A percentile compares a stretch with the other conserved stretches of the same genome.
phyloP scores from a whole-genome alignment of 2,888 invertebrate species.

The Eupithecia dodoneata region DNA sequence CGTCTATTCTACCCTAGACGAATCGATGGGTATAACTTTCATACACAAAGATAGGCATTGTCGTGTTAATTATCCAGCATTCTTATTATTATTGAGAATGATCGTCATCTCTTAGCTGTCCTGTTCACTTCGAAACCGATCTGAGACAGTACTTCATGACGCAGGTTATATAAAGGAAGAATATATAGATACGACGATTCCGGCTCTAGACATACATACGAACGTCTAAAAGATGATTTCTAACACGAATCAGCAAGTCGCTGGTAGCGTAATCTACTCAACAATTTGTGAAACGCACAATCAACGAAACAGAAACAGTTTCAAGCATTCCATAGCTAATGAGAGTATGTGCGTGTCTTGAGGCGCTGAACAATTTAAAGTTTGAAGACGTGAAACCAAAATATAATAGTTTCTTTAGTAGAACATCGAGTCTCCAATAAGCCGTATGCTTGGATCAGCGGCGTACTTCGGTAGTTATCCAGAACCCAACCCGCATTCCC shows the following conservation, averaged over 20 bases:
- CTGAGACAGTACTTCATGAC: not conserved
- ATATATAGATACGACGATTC: not conserved
- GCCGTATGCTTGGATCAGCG: not conserved
- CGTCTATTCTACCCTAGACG: not conserved
- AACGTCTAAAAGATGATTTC: not conserved
- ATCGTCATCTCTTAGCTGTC: not conserved
- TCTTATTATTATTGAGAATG: no score
- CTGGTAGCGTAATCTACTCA: conserved; percentile 43
- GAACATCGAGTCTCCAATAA: not conserved
- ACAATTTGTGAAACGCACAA: conserved; percentile 30
- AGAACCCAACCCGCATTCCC: no score
- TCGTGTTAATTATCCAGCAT: no score
- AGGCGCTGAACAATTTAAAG: conserved; percentile 8
- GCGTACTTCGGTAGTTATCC: not conserved
- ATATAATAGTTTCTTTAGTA: not conserved
- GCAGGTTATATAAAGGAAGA: not conserved
- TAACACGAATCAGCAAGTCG: not conserved
- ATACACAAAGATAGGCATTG: no score
- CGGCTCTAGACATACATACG: not conserved
- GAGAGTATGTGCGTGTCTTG: conserved; percentile 14
- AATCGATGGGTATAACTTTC: not conserved
- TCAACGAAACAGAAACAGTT: conserved; percentile 18
- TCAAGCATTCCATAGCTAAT: conserved; percentile 19
- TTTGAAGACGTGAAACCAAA: not conserved
- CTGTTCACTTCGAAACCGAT: not conserved